Evolutionary conservation across 2,797 vertebrate species (phyloP).

Genomic region (Fistularia commersonii): DNA sequence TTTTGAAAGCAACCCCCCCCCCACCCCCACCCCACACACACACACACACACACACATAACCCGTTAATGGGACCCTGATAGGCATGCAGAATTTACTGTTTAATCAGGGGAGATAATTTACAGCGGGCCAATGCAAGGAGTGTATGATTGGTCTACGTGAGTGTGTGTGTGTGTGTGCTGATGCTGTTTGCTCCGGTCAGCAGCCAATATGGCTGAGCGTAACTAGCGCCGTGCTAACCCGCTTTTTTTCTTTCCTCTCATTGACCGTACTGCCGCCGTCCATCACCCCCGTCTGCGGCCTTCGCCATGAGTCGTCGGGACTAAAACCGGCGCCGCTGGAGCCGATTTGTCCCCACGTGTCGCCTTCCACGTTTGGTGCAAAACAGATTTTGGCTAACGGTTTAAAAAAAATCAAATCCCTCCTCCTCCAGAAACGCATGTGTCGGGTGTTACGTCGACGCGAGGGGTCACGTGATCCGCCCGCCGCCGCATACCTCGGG

Average conservation of each 20-base stretch:
- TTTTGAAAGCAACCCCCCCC: constrained; percentile 83
- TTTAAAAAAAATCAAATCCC: constrained; percentile 19
- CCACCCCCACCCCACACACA: constrained; percentile 29
- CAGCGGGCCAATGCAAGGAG: constrained; percentile 65
- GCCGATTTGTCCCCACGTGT: no score
- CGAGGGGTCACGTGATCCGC: no score
- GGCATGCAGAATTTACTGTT: constrained; percentile 97
- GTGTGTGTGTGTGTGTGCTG: constrained; percentile 75
- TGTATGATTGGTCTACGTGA: constrained; percentile 79
- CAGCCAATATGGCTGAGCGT: constrained; percentile 79
- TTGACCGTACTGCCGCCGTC: constrained; percentile 79
- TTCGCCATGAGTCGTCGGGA: constrained; percentile 51
- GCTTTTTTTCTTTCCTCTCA: constrained; percentile 62
- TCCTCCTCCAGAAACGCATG: no score
- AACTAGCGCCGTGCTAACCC: constrained; percentile 79
- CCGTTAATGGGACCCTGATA: constrained; percentile 98
- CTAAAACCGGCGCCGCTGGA: constrained; percentile 39
- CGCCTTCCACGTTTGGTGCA: no score
- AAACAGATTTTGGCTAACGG: no score
- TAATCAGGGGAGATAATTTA: constrained; percentile 94
- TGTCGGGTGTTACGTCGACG: no score
- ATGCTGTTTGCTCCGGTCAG: constrained; percentile 82
- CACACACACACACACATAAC: no score
- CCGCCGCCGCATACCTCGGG: constrained; percentile 60
- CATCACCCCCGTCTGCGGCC: constrained; percentile 71